These are phyloP conservation scores for Panthera tigris DNA, from an alignment of 2,113 vertebrate species.

Conservation along the genomic window DNA sequence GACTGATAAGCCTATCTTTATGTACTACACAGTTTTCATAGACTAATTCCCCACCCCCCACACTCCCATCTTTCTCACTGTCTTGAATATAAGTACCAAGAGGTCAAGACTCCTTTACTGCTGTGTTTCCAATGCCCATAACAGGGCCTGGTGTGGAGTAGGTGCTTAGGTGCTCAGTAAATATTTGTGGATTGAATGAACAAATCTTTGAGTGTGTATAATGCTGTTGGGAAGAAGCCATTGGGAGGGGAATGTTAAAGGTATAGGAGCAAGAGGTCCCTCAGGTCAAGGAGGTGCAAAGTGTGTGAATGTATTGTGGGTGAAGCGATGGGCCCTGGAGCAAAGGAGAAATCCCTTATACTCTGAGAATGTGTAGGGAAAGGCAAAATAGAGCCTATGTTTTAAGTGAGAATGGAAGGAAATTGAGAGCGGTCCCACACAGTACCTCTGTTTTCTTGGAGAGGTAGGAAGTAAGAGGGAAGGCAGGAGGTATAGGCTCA, in stretches of 20 bases:
- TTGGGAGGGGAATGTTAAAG: not conserved
- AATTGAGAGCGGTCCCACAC: not conserved
- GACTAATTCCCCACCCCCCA: not conserved
- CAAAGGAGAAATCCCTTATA: not conserved
- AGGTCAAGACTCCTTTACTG: not conserved
- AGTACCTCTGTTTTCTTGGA: conserved; percentile 15
- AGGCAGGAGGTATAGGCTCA: not conserved
- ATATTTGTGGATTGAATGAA: conserved; percentile 14
- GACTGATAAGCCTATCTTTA: not conserved
- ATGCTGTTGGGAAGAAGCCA: not conserved
- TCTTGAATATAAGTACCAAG: not conserved
- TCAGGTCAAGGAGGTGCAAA: not conserved
- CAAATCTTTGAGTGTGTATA: not conserved
- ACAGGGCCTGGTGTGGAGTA: not conserved
- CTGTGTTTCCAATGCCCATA: not conserved
- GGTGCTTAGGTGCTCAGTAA: not conserved
- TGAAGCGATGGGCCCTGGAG: not conserved
- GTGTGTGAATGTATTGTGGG: not conserved
- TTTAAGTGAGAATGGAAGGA: not conserved
- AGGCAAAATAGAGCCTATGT: not conserved
- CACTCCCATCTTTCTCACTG: not conserved
- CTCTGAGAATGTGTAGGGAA: not conserved
- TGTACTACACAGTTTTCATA: not conserved
- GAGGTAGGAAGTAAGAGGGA: not conserved
- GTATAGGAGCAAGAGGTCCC: not conserved